phyloP scores from a whole-genome alignment of 2,113 vertebrate species.

The Clarias batrachus region DNA sequence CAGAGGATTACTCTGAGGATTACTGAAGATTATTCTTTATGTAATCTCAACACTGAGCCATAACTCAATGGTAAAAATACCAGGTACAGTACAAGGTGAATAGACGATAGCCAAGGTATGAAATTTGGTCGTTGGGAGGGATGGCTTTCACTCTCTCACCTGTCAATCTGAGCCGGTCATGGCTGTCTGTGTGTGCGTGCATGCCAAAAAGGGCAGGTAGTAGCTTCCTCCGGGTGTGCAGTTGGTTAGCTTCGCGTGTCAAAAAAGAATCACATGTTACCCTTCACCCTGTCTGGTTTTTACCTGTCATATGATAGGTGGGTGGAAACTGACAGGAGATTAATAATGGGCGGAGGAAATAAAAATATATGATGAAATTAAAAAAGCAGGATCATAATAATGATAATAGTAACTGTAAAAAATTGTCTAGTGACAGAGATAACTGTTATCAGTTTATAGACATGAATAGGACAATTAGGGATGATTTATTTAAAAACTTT shows the following conservation, averaged over 20 bases:
- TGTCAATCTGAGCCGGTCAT: neutral
- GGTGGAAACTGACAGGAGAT: neutral
- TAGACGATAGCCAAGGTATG: neutral
- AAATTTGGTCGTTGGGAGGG: neutral
- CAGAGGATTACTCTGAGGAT: conserved; percentile 33
- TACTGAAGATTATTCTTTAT: conserved; percentile 53
- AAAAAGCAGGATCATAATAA: neutral
- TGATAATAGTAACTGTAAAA: neutral
- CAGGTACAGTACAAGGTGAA: neutral
- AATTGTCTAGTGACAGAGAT: neutral
- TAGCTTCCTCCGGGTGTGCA: neutral
- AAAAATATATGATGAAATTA: neutral
- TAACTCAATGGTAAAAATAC: neutral
- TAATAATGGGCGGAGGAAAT: neutral
- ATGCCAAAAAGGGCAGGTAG: neutral
- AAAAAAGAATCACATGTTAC: neutral
- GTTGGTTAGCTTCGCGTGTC: neutral
- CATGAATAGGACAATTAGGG: neutral
- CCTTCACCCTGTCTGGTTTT: neutral
- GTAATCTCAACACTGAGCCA: conserved; percentile 39
- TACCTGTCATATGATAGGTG: neutral
- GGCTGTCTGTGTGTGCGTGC: neutral
- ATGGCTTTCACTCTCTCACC: neutral
- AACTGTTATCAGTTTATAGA: neutral
- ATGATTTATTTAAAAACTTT: neutral